These are phyloP conservation scores for Neodontobutis hainanensis DNA, from an alignment of 2,113 vertebrate genomes.

Conservation along the genomic window DNA sequence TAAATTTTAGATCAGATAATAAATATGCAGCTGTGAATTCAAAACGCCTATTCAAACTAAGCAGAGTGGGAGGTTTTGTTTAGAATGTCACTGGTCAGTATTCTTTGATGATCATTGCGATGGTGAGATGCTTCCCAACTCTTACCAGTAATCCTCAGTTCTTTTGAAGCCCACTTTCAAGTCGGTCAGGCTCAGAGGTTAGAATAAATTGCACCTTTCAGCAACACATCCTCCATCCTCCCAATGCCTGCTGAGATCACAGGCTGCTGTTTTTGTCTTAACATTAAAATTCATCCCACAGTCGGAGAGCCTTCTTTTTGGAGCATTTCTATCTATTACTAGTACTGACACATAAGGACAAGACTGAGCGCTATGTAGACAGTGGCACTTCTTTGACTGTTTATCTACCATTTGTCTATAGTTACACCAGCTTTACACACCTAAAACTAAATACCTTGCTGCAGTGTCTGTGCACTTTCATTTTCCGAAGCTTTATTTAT, in stretches of 20 bases:
- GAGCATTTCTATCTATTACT: constrained; percentile 70
- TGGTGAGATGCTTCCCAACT: constrained; percentile 47
- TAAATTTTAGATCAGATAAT: neutral
- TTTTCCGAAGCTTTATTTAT: constrained; percentile 59
- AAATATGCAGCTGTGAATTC: constrained; percentile 8
- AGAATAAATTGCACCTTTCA: constrained; percentile 79
- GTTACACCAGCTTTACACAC: no score
- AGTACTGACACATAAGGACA: constrained; percentile 59
- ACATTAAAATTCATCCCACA: constrained; percentile 77
- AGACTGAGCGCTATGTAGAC: constrained; percentile 50
- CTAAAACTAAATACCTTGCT: constrained; percentile 30
- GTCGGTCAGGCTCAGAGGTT: constrained; percentile 68
- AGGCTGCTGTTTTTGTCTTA: constrained; percentile 75
- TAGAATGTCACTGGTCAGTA: constrained; percentile 47
- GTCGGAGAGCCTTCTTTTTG: constrained; percentile 63
- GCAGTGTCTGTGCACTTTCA: constrained; percentile 39
- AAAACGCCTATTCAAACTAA: constrained; percentile 27
- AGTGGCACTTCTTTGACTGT: constrained; percentile 48
- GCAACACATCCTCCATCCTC: constrained; percentile 55
- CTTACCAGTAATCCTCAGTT: constrained; percentile 63
- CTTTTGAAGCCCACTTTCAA: constrained; percentile 80
- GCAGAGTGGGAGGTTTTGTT: constrained; percentile 19
- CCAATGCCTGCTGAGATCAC: constrained; percentile 79
- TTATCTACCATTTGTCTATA: constrained; percentile 13
- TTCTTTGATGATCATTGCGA: constrained; percentile 62